These are phyloP conservation scores for Sternotherus odoratus DNA, from an alignment of 2,797 vertebrate genomes.

Conservation along the genomic window DNA sequence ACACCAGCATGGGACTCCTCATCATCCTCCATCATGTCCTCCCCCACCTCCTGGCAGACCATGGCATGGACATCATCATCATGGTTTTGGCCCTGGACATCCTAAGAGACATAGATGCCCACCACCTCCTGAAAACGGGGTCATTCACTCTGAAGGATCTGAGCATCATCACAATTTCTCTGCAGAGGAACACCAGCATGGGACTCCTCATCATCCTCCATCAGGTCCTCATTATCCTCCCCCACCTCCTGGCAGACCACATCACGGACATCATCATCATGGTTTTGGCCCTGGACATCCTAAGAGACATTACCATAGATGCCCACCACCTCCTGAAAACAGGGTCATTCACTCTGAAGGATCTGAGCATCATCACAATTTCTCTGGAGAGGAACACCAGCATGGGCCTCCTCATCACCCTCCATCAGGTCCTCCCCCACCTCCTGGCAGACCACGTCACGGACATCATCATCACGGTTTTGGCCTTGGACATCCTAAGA, in stretches of 20 bases:
- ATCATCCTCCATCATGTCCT: no score
- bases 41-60: no score
- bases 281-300: background rate
- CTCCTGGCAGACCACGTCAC: no score
- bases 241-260: no score
- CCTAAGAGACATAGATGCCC: background rate
- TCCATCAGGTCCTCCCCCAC: no score
- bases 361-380: background rate
- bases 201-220: no score
- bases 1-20: no score
- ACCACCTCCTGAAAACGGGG: background rate
- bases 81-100: background rate
- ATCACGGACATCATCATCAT: background rate
- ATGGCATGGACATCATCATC: background rate
- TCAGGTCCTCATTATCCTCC: no score
- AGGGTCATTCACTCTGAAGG: background rate
- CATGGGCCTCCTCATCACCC: background rate
- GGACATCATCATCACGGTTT: background rate
- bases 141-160: no score
- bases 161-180: no score
- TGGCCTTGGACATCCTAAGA: slow-evolving; percentile 1
- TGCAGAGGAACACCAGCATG: no score
- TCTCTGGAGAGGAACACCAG: background rate
- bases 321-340: background rate
- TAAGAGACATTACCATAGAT: background rate